Conservation (phyloP, 1,140 invertebrate genomes). For the Arion vulgaris region DNA sequence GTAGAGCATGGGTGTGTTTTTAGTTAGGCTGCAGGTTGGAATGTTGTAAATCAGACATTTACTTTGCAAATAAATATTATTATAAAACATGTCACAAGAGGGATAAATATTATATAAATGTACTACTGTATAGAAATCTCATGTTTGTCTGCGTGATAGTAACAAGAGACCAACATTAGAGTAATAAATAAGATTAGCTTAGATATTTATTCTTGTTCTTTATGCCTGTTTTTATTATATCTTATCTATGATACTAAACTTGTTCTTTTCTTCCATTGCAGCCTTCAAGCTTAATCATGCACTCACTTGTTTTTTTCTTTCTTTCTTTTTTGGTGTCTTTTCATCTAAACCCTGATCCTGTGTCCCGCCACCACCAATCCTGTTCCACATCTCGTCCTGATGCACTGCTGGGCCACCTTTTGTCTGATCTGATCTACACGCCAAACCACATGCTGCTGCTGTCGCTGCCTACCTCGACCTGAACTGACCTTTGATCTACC, state of each 20-base stretch:
- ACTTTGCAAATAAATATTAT: no score
- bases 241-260: background rate
- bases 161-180: no score
- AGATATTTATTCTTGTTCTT: no score
- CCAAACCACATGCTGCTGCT: constrained; percentile 34
- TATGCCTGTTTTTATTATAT: no score
- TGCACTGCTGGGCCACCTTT: constrained; percentile 34
- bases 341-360: constrained; percentile 39
- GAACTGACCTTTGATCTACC: constrained; percentile 18
- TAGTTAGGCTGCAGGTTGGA: no score
- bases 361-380: constrained; percentile 12
- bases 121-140: no score
- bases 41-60: no score
- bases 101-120: no score
- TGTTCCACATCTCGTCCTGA: constrained; percentile 26
- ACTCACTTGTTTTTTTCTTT: constrained; percentile 18
- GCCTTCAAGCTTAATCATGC: background rate
- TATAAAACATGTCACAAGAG: no score
- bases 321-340: constrained; percentile 39
- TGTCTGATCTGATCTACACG: constrained; percentile 33
- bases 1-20: no score
- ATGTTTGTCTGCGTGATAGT: no score
- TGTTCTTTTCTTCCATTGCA: constrained; percentile 15
- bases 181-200: no score
- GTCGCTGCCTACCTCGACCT: constrained; percentile 61